Evolutionary conservation across 2,888 invertebrate species (phyloP), one percentile per base, ranked within the genome.

Genomic region (Griposia aprilina): DNA sequence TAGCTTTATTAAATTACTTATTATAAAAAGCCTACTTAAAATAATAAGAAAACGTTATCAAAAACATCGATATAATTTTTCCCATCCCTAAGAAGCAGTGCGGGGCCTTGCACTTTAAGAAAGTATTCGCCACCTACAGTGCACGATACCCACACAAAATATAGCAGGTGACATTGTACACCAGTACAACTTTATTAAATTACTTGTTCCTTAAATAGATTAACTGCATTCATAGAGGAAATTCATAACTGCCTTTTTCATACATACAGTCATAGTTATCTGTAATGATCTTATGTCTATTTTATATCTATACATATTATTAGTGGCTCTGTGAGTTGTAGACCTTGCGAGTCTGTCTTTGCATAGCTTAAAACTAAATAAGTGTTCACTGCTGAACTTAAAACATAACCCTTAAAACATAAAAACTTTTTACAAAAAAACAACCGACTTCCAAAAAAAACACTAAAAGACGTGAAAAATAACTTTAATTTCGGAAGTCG

Each of bases 91-190:
- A 8, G 7, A 86, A 89, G 77, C 57, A 82, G 82, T 83, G 79
- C 74, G 48, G 80, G 84, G 78, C 93, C 93, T 93, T 92, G 93
- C 90, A 89, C 92, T 90, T 92, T 89, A 89, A 87, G 93, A 93
- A 92, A 93, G 93, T 88, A 82, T 87, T 83, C 74, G 59, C 78
- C 77, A 87, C 88, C 89, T 80, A 80, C 65, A 74, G 30, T 81
- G 79, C 63, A 74, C 50, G 15, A 0, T 66, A n/a, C 80, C 80
- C 73, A 84, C 80, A 65, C n/a, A 30, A 79, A 50, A 68, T 17
- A 71, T 48, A 55, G 13, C 73, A 50, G 75, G 60, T 74, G 84
- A 74, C 80, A 84, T 74, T 80, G 70, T 52, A 11, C 36, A 13
- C 48, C 5, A 48, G 41, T 30, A 57, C 23, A 36, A 26, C 30